Conservation (phyloP, 2,888 invertebrate genomes). For the Germaria angustata region DNA sequence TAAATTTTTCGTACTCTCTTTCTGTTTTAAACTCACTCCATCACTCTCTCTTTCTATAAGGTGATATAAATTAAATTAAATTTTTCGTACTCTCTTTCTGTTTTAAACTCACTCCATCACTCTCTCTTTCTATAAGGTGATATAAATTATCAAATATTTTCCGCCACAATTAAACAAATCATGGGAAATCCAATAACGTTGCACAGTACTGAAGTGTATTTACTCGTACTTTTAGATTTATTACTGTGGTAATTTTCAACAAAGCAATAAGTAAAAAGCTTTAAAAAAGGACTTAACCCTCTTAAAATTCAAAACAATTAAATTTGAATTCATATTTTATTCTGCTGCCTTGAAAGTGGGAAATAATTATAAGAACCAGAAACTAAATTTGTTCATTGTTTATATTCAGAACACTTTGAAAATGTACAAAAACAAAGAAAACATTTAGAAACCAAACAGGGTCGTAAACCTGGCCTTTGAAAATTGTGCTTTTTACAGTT, state of each 20-base stretch:
- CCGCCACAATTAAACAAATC: too few species aligned
- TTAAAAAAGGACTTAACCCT: slow-evolving; percentile 11
- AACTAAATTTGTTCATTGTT: slow-evolving; percentile 62
- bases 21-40: too few species aligned
- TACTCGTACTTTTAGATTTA: slow-evolving; percentile 10
- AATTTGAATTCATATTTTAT: slow-evolving; percentile 69
- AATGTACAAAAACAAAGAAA: slow-evolving; percentile 50
- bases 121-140: too few species aligned
- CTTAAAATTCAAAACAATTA: slow-evolving; percentile 68
- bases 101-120: too few species aligned
- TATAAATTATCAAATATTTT: too few species aligned
- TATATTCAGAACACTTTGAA: slow-evolving; percentile 67
- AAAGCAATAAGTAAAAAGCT: slow-evolving; percentile 23
- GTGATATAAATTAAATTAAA: too few species aligned
- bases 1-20: too few species aligned
- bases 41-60: too few species aligned
- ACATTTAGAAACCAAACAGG: slow-evolving; percentile 42
- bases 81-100: too few species aligned
- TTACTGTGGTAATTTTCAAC: slow-evolving; percentile 41
- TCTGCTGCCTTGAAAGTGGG: slow-evolving; percentile 32
- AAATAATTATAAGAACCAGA: background rate
- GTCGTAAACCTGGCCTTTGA: slow-evolving; percentile 66
- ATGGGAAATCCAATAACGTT: slow-evolving; percentile 7
- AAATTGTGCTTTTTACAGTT: slow-evolving; percentile 44
- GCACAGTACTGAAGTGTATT: slow-evolving; percentile 1